phyloP scores from a whole-genome alignment of 2,113 vertebrate genomes.

The Phrynosoma blainvillii region DNA sequence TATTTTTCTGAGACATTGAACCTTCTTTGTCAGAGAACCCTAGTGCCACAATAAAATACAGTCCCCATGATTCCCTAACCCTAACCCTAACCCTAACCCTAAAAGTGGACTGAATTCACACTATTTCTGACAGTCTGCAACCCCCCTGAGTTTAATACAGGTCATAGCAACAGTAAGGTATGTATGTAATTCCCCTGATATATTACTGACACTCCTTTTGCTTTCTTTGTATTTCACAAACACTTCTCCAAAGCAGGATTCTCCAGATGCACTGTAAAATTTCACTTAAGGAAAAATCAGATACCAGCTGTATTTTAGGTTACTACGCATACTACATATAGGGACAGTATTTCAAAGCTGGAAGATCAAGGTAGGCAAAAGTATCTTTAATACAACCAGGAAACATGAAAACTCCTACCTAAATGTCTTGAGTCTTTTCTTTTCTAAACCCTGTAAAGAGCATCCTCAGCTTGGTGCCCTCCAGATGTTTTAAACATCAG shows the following conservation, averaged over 20 bases:
- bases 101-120: too few relatives aligned
- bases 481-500: too few relatives aligned
- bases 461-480: too few relatives aligned
- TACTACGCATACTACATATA: background rate
- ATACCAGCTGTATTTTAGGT: background rate
- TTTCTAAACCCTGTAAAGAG: too few relatives aligned
- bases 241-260: background rate
- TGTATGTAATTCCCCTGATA: background rate
- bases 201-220: background rate
- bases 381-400: background rate
- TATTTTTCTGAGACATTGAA: too few relatives aligned
- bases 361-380: background rate
- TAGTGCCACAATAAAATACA: too few relatives aligned
- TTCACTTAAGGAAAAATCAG: background rate
- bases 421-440: background rate
- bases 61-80: too few relatives aligned
- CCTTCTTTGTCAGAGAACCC: too few relatives aligned
- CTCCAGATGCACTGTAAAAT: background rate
- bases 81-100: too few relatives aligned
- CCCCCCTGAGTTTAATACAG: too few relatives aligned
- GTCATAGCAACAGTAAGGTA: background rate
- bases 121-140: too few relatives aligned
- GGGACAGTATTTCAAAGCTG: background rate
- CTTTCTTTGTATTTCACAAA: background rate
- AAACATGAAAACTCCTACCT: background rate